Conservation (phyloP, 2,797 vertebrate species). For the Leontocebus nigricollis region DNA sequence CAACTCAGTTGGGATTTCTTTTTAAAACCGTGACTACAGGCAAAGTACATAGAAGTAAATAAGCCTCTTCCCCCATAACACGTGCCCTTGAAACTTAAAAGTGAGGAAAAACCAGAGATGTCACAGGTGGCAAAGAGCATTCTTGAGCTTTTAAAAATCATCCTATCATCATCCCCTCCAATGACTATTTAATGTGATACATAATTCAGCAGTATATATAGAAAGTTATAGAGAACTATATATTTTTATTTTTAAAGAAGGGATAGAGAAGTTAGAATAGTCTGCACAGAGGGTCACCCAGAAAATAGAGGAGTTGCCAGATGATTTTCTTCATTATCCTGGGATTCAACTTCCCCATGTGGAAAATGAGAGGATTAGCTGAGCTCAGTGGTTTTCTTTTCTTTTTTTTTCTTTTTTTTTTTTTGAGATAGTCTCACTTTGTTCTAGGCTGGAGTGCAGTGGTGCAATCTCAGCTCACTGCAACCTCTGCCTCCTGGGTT, state of each 20-base stretch:
- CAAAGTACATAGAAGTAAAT: constrained; percentile 13
- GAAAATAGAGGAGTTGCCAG: neutral
- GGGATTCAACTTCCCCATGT: neutral
- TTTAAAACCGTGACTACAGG: neutral
- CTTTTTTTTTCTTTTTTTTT: too few species aligned
- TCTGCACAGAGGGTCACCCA: neutral
- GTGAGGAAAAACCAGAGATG: neutral
- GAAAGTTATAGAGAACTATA: neutral
- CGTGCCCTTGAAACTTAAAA: neutral
- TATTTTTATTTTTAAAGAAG: neutral
- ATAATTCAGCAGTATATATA: neutral
- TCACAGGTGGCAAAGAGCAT: neutral
- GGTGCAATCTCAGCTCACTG: neutral
- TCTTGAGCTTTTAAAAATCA: constrained; percentile 25
- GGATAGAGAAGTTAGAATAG: neutral
- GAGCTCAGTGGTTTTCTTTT: neutral
- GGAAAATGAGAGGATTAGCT: neutral
- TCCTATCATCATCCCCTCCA: neutral
- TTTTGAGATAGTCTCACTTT: neutral
- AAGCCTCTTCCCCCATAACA: neutral
- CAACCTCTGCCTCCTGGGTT: neutral
- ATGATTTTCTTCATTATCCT: neutral
- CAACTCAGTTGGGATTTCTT: neutral
- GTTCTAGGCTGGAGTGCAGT: too few species aligned
- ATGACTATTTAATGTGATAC: neutral